Evolutionary conservation across 2,888 invertebrate genomes (phyloP), one percentile per base, ranked within the genome.

Genomic region (Pecten maximus): DNA sequence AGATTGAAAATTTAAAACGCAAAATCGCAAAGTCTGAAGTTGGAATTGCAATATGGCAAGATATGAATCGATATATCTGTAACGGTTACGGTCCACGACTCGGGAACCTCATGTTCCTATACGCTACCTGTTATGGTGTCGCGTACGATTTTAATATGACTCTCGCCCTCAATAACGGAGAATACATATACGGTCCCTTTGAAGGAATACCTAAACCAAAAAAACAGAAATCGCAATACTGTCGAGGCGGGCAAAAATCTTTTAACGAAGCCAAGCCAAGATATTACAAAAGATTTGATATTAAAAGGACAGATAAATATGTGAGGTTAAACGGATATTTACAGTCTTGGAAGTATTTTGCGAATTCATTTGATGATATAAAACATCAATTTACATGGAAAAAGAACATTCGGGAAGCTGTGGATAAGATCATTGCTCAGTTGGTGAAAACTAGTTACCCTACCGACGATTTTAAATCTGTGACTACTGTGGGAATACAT

Each of bases 401-500:
- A 35, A 74, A 74, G 35, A 12, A 2, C 6, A 74, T 74, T 28
- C 28, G 74, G 28, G 74, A 74, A 0, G 15, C 28, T 1, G 74
- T 74, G 28, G 74, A 28, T 6, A 74, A 74, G 6, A 74, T 74
- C 8, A 74, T 74, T 23, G 28, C 28, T 10, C 74, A 23, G 28
- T 74, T 74, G 35, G 74, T 74, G 3, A 74, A 74, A 74, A 74
- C 74, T 10, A 74, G 74, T 74, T 74, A 74, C 28, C 74, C 74
- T 35, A 74, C 28, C 28, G 74, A 74, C 15, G 74, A 74, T 10
- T 74, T 74, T 35, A 74, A 74, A 1, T 74, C 74, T 8, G 74
- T 74, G 10, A 74, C 74, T 2, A 74, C 74, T 10, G 74, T 74
- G 0, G 74, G 74, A 74, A 74, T 74, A 35, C 74, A 74, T 74